Base-by-base conservation (phyloP, 2,888 invertebrate species). In the Eupelmus urozonus region DNA sequence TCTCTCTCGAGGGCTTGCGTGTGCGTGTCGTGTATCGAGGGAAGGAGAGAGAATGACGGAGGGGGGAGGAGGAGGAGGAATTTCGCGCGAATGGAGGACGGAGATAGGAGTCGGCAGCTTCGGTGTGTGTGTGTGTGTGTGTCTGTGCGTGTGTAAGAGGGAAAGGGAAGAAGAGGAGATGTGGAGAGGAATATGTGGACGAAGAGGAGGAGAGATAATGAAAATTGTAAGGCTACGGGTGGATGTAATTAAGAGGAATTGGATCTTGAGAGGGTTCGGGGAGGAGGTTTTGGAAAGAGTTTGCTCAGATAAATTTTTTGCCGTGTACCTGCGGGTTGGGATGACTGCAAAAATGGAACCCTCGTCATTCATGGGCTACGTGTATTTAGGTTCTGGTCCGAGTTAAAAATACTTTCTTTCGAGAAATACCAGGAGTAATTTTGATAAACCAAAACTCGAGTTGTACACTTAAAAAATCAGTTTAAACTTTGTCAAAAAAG, bases 71-170 rank as follows among this genome's bases (percentile, higher is more conserved):
- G 63, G 27, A 18, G 45, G 13, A 65, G 55, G 55, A 62, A 73
- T 75, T 63, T 49, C 55, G 59, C 45, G 23, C 51, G 73, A 73
- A 62, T 67, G 73, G 69, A 78, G 73, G 72, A 78, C 42, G 77
- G 34, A 73, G 78, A 78, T 73, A 69, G 20, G 34, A 34, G 9
- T 3, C 9, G 34, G 9, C n/a, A n/a, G n/a, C n/a, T n/a, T n/a
- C n/a, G n/a, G n/a, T n/a, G n/a, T n/a, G n/a, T n/a, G n/a, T n/a
- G n/a, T n/a, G n/a, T 34, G 34, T 3, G 34, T 34, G 9, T 34
- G 34, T 34, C n/a, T 34, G 9, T 34, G 9, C 34, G 9, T 9
- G 34, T 34, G 9, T 34, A 23, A 16, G 25, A 42, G 11, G 42
- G 25, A 20, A 42, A 51, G 60, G 60, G 45, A 45, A 25, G 18